Evolutionary conservation across 2,797 vertebrate species (phyloP).

Genomic region (Amniataba percoides): DNA sequence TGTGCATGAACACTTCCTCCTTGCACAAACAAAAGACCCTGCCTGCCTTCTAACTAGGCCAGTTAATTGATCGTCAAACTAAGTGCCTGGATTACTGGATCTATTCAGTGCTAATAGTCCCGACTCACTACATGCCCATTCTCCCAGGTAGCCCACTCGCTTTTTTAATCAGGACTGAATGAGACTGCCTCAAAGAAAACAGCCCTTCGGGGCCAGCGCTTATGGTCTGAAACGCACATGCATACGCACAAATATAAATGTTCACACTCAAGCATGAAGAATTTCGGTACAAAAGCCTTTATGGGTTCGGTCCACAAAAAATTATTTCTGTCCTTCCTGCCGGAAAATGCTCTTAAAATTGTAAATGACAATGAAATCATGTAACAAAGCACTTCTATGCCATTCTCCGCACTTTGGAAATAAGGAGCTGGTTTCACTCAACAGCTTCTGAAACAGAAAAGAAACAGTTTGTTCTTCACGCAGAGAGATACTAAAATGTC

Average conservation of each 20-base stretch:
- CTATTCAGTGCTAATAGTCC: slow-evolving; percentile 63
- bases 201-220: slow-evolving; percentile 22
- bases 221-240: slow-evolving; percentile 30
- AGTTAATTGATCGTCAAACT: slow-evolving; percentile 70
- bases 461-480: slow-evolving; percentile 29
- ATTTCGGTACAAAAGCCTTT: slow-evolving; percentile 18
- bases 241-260: slow-evolving; percentile 8
- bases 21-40: slow-evolving; percentile 32
- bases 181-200: slow-evolving; percentile 48
- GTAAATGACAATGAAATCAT: slow-evolving; percentile 24
- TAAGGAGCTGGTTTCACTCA: slow-evolving; percentile 1
- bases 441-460: slow-evolving; percentile 3
- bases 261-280: slow-evolving; percentile 10
- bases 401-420: background rate
- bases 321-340: slow-evolving; percentile 7
- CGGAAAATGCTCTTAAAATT: slow-evolving; percentile 24
- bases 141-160: slow-evolving; percentile 24
- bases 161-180: slow-evolving; percentile 65
- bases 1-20: slow-evolving; percentile 9
- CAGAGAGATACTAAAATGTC: slow-evolving; percentile 39
- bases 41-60: slow-evolving; percentile 53
- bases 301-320: background rate
- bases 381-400: background rate
- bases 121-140: slow-evolving; percentile 39
- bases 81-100: slow-evolving; percentile 64